phyloP scores from a whole-genome alignment of 2,113 vertebrate genomes.

The Mormyrus lacerda region DNA sequence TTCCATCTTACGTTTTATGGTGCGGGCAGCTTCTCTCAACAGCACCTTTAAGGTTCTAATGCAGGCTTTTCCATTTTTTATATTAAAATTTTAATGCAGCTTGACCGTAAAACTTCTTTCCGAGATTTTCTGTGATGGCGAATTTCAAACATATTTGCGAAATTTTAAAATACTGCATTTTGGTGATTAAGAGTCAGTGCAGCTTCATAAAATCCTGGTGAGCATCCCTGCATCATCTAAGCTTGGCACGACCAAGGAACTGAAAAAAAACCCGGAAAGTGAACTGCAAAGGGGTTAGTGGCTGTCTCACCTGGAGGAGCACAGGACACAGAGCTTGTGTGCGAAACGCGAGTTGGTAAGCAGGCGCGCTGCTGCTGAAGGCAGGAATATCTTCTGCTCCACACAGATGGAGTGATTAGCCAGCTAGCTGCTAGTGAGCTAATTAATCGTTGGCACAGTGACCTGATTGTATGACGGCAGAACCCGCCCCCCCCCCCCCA shows the following conservation, averaged over 20 bases:
- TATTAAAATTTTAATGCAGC: no score
- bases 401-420: neutral
- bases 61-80: neutral
- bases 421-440: neutral
- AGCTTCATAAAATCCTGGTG: neutral
- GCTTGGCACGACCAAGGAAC: neutral
- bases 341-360: neutral
- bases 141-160: no score
- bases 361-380: neutral
- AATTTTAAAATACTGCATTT: neutral
- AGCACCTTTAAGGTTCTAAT: neutral
- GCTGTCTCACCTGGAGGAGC: neutral
- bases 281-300: no score
- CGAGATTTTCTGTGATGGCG: no score
- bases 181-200: neutral
- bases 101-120: no score
- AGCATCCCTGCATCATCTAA: neutral
- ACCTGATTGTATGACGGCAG: neutral
- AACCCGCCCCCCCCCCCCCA: neutral
- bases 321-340: neutral
- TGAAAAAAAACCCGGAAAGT: no score
- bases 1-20: neutral
- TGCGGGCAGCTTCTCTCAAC: neutral
- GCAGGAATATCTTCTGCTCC: neutral
- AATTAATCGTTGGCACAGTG: neutral